A percentile compares a stretch with the other conserved stretches of the same genome.
Evolutionary conservation across 2,888 invertebrate species (phyloP).

Genomic region (Ectemnius continuus): DNA sequence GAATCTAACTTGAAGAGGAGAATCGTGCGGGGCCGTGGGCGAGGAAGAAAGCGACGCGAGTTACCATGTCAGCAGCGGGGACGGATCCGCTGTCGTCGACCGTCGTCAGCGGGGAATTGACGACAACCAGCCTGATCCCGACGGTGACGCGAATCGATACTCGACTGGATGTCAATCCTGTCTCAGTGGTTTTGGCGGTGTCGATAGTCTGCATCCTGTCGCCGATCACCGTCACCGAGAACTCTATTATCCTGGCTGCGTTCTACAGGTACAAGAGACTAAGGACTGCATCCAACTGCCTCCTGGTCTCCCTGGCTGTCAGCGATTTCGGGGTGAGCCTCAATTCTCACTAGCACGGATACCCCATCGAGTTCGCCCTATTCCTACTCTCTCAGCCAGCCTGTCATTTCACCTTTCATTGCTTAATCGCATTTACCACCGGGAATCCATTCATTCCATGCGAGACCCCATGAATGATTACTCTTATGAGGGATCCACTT

Average conservation of each 20-base stretch:
- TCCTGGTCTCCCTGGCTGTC: conserved; percentile 81
- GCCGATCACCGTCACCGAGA: conserved; percentile 81
- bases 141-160: conserved; percentile 70
- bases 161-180: conserved; percentile 71
- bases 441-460: no score
- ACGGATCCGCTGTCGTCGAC: conserved; percentile 65
- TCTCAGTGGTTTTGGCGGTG: conserved; percentile 79
- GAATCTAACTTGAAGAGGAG: conserved; percentile 47
- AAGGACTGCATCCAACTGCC: conserved; percentile 82
- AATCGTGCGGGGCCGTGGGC: neutral
- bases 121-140: conserved; percentile 66
- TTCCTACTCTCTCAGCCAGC: no score
- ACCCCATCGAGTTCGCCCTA: no score
- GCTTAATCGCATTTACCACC: no score
- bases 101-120: conserved; percentile 64
- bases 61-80: conserved; percentile 70
- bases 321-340: conserved; percentile 81
- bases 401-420: no score
- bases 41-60: conserved; percentile 9
- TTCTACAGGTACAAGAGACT: conserved; percentile 82
- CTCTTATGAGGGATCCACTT: no score
- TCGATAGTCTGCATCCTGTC: conserved; percentile 80
- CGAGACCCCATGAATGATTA: no score
- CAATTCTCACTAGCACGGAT: neutral
- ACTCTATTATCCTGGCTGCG: conserved; percentile 81